A percentile compares a stretch with the other conserved stretches of the same genome.
Conservation (phyloP, 2,113 vertebrate species). For the Geothlypis trichas region DNA sequence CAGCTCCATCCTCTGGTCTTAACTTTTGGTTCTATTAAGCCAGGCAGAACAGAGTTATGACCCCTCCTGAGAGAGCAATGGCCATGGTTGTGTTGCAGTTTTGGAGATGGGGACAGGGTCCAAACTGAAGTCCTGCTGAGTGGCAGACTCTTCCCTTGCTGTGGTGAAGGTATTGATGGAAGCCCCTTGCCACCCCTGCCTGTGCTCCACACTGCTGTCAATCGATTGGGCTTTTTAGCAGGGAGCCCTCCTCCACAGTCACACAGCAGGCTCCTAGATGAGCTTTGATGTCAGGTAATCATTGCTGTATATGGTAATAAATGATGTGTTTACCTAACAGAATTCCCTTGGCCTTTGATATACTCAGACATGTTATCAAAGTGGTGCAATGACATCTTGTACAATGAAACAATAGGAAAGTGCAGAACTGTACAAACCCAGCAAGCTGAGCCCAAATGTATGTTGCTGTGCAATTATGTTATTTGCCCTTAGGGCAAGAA, state of each 20-base stretch:
- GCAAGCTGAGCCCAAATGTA: not conserved
- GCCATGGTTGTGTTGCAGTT: not conserved
- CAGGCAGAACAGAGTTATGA: not conserved
- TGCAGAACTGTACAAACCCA: not conserved
- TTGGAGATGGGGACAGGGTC: not conserved
- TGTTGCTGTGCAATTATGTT: not conserved
- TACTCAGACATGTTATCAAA: conserved; percentile 41
- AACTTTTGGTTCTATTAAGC: not conserved
- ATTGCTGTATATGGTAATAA: conserved; percentile 62
- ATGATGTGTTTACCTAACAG: conserved; percentile 63
- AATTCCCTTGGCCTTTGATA: conserved; percentile 62
- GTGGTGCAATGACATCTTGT: not conserved
- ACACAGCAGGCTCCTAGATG: conserved; percentile 39
- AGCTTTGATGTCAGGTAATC: conserved; percentile 66
- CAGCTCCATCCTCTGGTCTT: not conserved
- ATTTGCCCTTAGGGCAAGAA: not conserved
- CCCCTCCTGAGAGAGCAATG: not conserved
- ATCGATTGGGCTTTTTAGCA: conserved; percentile 12
- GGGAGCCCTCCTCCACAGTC: conserved; percentile 12
- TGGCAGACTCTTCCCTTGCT: not conserved
- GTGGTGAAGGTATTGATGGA: not conserved
- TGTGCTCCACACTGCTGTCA: not conserved
- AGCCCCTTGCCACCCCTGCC: not conserved
- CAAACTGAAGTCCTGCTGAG: not conserved
- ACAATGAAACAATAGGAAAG: conserved; percentile 32